Conservation (phyloP, 2,888 invertebrate species). For the Erynnis tages region DNA sequence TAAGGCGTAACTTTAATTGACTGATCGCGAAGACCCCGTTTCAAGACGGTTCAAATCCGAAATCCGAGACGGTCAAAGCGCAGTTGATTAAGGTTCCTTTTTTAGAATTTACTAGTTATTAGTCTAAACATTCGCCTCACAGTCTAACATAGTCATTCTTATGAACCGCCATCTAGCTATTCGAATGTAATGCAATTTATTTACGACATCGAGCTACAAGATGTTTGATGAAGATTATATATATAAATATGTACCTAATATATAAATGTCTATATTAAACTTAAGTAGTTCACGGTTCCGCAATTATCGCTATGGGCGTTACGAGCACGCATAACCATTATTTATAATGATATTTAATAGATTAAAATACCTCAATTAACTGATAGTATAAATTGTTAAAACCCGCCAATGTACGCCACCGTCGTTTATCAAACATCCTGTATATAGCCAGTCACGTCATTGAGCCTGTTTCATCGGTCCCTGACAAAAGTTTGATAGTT, state of each 20-base stretch:
- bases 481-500: no score
- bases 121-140: constrained; percentile 66
- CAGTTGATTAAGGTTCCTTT: constrained; percentile 60
- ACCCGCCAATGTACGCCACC: constrained; percentile 31
- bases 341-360: constrained; percentile 27
- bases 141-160: constrained; percentile 56
- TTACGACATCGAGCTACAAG: constrained; percentile 53
- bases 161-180: constrained; percentile 42
- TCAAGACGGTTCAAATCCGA: constrained; percentile 1
- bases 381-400: constrained; percentile 50
- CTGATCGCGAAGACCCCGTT: constrained; percentile 21
- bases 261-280: no score
- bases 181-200: constrained; percentile 50
- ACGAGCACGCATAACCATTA: constrained; percentile 36
- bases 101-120: constrained; percentile 73
- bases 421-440: constrained; percentile 71
- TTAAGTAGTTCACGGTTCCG: constrained; percentile 31
- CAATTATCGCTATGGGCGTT: constrained; percentile 34
- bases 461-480: no score
- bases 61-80: constrained; percentile 33
- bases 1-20: constrained; percentile 38
- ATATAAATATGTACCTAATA: constrained; percentile 33
- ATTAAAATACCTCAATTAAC: constrained; percentile 40
- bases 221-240: constrained; percentile 62
- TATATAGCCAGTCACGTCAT: constrained; percentile 54